These are phyloP conservation scores for Psilopsiagon aurifrons DNA, from an alignment of 2,113 vertebrate species.

Conservation along the genomic window DNA sequence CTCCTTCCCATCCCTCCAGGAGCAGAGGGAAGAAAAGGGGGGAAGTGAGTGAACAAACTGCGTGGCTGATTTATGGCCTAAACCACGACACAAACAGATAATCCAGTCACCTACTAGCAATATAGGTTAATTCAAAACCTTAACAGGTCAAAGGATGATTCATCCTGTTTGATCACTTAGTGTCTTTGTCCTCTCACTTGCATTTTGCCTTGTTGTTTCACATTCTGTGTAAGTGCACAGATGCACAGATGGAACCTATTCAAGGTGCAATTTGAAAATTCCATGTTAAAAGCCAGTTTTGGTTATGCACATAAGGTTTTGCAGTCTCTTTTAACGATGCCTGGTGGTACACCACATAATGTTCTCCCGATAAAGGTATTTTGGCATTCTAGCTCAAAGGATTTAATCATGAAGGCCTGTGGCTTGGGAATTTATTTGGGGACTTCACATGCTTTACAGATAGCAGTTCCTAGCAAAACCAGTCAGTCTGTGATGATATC, in stretches of 20 bases:
- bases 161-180: background rate
- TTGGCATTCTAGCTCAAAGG: background rate
- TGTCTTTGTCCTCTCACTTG: background rate
- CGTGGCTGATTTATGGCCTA: too few relatives aligned
- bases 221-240: background rate
- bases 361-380: background rate
- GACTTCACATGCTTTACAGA: background rate
- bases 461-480: background rate
- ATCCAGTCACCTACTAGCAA: background rate
- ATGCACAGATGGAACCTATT: background rate
- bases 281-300: background rate
- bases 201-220: background rate
- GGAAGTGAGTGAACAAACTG: too few relatives aligned
- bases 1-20: too few relatives aligned
- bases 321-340: background rate
- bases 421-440: background rate
- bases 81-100: too few relatives aligned
- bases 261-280: background rate
- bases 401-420: background rate
- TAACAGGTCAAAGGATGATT: background rate
- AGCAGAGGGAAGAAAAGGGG: too few relatives aligned
- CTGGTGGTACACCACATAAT: background rate
- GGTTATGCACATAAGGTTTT: background rate
- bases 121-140: background rate
- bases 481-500: background rate